Evolutionary conservation across 2,113 vertebrate species (phyloP).

Genomic region (Sitta europaea): DNA sequence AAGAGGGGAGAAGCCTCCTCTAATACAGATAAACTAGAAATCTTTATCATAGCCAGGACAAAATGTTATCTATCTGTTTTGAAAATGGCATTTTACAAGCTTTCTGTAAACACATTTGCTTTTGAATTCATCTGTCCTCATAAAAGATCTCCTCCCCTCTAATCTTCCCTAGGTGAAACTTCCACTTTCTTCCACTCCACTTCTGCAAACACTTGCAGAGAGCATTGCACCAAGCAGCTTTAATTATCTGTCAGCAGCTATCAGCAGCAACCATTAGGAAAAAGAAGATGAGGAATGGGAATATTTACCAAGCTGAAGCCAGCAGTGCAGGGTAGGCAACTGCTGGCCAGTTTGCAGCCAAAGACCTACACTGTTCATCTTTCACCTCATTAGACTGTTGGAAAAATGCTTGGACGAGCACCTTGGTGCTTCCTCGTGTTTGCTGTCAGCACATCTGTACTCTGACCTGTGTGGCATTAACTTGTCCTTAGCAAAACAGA

Average conservation of each 20-base stretch:
- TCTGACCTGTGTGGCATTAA: neutral
- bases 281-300: rapidly evolving
- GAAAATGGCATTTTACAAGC: neutral
- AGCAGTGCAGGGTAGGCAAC: neutral
- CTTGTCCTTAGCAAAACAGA: neutral
- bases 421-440: neutral
- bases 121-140: neutral
- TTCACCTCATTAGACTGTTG: rapidly evolving
- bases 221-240: neutral
- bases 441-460: neutral
- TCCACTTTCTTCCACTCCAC: neutral
- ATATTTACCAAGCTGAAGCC: neutral
- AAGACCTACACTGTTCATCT: neutral
- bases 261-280: neutral
- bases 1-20: neutral
- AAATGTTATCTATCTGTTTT: neutral
- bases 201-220: neutral
- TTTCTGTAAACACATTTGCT: neutral
- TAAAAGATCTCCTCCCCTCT: neutral
- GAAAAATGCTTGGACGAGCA: rapidly evolving
- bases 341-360: neutral
- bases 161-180: neutral
- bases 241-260: neutral
- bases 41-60: neutral
- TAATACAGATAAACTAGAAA: neutral